phyloP scores from a whole-genome alignment of 1,140 invertebrate species.

The Augochlora pura region DNA sequence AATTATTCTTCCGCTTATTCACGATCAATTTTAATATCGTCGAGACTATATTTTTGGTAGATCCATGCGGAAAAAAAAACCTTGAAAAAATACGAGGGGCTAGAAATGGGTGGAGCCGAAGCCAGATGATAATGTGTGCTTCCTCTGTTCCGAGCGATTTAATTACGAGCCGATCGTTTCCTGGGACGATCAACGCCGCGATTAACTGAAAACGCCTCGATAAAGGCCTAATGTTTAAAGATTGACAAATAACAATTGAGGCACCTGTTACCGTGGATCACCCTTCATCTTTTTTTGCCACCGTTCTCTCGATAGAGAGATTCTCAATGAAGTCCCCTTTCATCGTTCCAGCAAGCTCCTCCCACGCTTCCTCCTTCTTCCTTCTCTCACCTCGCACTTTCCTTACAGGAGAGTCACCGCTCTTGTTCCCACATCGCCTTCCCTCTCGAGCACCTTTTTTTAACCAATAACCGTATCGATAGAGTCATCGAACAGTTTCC shows the following conservation, averaged over 20 bases:
- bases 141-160: conserved; percentile 19
- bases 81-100: conserved; percentile 2
- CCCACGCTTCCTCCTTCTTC: conserved; percentile 37
- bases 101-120: conserved; percentile 26
- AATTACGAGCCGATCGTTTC: conserved; percentile 28
- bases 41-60: no score
- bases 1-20: no score
- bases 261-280: conserved; percentile 61
- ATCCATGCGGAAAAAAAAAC: not conserved
- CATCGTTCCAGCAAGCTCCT: conserved; percentile 28
- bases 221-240: conserved; percentile 50
- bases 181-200: conserved; percentile 7
- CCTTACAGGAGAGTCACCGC: not conserved
- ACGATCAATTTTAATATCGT: no score
- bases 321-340: conserved; percentile 27
- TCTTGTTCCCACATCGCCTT: conserved; percentile 21
- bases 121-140: conserved; percentile 27
- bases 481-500: conserved; percentile 31
- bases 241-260: conserved; percentile 61
- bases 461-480: not conserved
- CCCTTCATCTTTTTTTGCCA: conserved; percentile 30
- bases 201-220: not conserved
- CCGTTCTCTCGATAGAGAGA: conserved; percentile 17
- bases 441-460: not conserved
- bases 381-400: not conserved